These are phyloP conservation scores for Heliothis peltigera DNA, from an alignment of 2,888 invertebrate species.

Conservation along the genomic window DNA sequence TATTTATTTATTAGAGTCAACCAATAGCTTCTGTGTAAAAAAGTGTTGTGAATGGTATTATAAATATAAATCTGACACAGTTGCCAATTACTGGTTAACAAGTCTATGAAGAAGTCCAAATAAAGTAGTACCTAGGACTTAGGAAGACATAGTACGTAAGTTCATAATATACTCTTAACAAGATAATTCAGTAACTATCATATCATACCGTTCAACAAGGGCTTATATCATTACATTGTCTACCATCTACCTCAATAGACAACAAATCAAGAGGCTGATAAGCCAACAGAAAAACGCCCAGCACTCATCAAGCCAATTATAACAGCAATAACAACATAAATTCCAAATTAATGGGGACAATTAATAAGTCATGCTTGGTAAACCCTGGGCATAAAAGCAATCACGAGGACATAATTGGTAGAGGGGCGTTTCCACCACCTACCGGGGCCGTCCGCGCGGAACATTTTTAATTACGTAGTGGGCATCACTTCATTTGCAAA, in stretches of 20 bases:
- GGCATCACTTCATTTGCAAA: constrained; percentile 81
- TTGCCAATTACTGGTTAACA: too few species aligned
- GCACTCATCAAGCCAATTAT: constrained; percentile 12
- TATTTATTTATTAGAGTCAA: too few species aligned
- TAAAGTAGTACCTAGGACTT: too few species aligned
- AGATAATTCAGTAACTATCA: constrained; percentile 4
- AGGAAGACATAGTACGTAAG: not conserved
- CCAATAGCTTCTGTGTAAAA: too few species aligned
- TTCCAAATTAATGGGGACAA: constrained; percentile 61
- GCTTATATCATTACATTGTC: not conserved
- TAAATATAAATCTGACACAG: too few species aligned
- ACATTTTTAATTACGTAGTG: constrained; percentile 81
- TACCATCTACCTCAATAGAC: constrained; percentile 6
- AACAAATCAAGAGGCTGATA: not conserved
- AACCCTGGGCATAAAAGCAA: constrained; percentile 73
- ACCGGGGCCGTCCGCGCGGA: constrained; percentile 64
- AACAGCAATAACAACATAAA: constrained; percentile 57
- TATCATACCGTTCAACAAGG: not conserved
- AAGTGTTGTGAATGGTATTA: too few species aligned
- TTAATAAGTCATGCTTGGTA: constrained; percentile 73
- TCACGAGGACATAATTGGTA: constrained; percentile 70
- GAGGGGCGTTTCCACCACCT: constrained; percentile 51
- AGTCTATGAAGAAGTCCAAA: too few species aligned
- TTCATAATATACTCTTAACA: constrained; percentile 9
- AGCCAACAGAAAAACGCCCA: constrained; percentile 5